Percentiles rank a stretch among this genome's conserved stretches.
phyloP scores from a whole-genome alignment of 2,888 invertebrate species.

The Meiosimyza platycephala region DNA sequence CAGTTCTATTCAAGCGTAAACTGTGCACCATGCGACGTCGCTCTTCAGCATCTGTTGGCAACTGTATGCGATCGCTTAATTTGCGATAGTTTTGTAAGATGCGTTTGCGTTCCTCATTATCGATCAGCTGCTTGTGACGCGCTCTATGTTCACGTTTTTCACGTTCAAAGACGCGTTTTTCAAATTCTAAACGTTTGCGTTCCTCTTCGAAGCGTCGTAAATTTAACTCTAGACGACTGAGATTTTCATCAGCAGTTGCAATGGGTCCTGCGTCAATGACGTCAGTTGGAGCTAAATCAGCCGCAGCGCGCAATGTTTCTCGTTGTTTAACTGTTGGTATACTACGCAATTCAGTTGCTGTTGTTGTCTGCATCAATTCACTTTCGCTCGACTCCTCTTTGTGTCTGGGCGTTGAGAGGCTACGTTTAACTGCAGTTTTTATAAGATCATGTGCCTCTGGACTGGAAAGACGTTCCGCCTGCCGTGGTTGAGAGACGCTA shows the following conservation, averaged over 20 bases:
- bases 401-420: constrained; percentile 64
- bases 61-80: constrained; percentile 58
- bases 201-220: constrained; percentile 65
- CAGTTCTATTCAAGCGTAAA: constrained; percentile 57
- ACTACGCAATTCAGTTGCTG: too few species aligned
- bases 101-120: constrained; percentile 62
- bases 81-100: constrained; percentile 62
- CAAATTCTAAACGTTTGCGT: constrained; percentile 66
- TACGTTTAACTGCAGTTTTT: constrained; percentile 56
- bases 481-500: constrained; percentile 64
- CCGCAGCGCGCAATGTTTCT: background rate
- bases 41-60: constrained; percentile 61
- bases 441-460: constrained; percentile 62
- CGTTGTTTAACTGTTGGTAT: background rate
- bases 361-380: constrained; percentile 22
- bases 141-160: constrained; percentile 70
- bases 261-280: constrained; percentile 1
- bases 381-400: constrained; percentile 64
- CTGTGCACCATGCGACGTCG: constrained; percentile 60
- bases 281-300: constrained; percentile 21
- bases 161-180: constrained; percentile 67
- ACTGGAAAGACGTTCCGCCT: constrained; percentile 57
- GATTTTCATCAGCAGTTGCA: constrained; percentile 49
- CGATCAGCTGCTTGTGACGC: constrained; percentile 61
- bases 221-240: constrained; percentile 62